Base-by-base conservation (phyloP, 2,113 vertebrate genomes). In the Raphicerus campestris region DNA sequence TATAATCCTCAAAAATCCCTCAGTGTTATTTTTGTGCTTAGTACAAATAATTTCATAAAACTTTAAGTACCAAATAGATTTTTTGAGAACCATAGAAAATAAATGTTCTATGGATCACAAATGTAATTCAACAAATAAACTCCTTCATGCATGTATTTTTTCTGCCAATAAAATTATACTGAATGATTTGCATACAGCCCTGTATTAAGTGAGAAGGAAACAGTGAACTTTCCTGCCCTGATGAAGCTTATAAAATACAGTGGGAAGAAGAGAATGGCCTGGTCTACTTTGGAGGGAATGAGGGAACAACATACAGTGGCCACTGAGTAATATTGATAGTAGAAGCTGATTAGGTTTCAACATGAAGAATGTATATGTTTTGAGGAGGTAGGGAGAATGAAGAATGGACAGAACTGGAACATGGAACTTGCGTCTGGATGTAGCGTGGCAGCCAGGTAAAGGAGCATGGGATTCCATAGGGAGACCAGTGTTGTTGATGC, bases 41-140 rank as follows among this genome's bases (percentile, higher is more conserved):
- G 55, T 56, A 42, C 89, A 83, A 66, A 96, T 87, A 89, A 87
- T 92, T 96, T 89, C 80, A 70, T 63, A 85, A 97, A 94, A 75
- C 35, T 73, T 97, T 96, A 86, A 88, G 24, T 45, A 51, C 30
- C 30, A 87, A 78, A 47, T 89, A 87, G 6, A 56, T 60, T 35
- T 85, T 75, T 61, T 53, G 60, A 94, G 85, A 82, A 58, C 82
- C 7, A 39, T 8, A 75, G 7, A 60, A 87, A 75, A 83, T 60
- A 61, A 39, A 55, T 90, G 70, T 78, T 80, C 55, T 56, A 7
- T 13, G 9, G 16, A 82, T 96, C 9, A 2, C 26, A 87, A 60
- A 66, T 85, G n/a, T 91, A 91, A 97, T 81, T 93, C 24, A 83
- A n/a, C 82, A 47, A 83, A 66, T 55, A 47, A 73, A 70, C 14